phyloP scores from a whole-genome alignment of 2,113 vertebrate genomes.

The Parus major region DNA sequence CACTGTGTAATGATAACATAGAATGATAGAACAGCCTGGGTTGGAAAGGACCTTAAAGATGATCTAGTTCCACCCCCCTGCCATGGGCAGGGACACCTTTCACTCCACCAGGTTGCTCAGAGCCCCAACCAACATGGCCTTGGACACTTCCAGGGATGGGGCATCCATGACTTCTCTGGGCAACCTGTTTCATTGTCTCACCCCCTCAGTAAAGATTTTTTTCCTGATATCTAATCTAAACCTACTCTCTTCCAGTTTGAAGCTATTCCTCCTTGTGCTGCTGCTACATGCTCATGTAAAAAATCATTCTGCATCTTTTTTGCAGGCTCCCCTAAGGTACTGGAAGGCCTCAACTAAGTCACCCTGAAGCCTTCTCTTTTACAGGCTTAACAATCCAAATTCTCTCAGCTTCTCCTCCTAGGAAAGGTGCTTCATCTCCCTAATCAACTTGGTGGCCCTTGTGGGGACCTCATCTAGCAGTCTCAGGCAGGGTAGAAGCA shows the following conservation, averaged over 20 bases:
- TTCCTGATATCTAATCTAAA: neutral
- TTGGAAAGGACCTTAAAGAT: neutral
- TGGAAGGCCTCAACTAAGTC: neutral
- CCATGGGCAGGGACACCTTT: neutral
- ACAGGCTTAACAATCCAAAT: neutral
- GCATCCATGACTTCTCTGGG: neutral
- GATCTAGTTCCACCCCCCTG: neutral
- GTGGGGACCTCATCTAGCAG: neutral
- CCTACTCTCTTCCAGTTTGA: neutral
- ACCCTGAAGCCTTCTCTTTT: neutral
- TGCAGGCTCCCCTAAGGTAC: neutral
- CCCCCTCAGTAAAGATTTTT: neutral
- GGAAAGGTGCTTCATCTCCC: neutral
- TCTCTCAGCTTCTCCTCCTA: neutral
- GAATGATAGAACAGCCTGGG: neutral
- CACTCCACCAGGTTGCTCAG: neutral
- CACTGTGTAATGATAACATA: fast-evolving
- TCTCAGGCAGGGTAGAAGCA: neutral
- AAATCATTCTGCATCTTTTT: neutral
- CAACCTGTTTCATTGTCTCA: neutral
- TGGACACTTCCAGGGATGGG: neutral
- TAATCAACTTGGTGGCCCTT: neutral
- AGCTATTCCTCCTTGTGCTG: neutral
- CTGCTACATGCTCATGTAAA: neutral
- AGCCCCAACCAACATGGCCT: neutral